Conservation (phyloP, 1,140 invertebrate genomes). For the Helicoverpa zea region DNA sequence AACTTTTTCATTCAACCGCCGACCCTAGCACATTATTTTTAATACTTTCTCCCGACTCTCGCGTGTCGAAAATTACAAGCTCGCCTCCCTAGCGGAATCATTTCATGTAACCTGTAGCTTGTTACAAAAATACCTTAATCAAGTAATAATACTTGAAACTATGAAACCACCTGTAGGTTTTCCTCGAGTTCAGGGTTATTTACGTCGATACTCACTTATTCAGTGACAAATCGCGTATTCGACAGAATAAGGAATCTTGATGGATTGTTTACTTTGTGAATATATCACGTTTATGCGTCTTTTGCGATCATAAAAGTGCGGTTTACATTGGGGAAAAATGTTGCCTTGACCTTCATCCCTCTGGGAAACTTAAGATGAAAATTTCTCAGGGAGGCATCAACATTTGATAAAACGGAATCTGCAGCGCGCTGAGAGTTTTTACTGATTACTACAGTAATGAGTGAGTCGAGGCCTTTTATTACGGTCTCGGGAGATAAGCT, state of each 20-base stretch:
- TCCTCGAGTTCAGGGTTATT: slow-evolving; percentile 24
- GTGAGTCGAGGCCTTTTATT: slow-evolving; percentile 60
- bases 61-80: slow-evolving; percentile 28
- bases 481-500: slow-evolving; percentile 61
- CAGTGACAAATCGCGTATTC: slow-evolving; percentile 41
- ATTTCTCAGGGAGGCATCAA: slow-evolving; percentile 46
- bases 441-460: slow-evolving; percentile 59
- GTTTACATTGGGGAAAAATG: slow-evolving; percentile 22
- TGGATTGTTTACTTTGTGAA: slow-evolving; percentile 36
- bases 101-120: slow-evolving; percentile 1
- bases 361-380: slow-evolving; percentile 44
- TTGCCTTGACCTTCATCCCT: slow-evolving; percentile 19
- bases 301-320: slow-evolving; percentile 15
- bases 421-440: slow-evolving; percentile 47
- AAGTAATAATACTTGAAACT: slow-evolving; percentile 35
- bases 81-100: not conserved
- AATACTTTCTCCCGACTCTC: slow-evolving; percentile 28
- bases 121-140: slow-evolving; percentile 41
- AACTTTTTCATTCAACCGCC: slow-evolving; percentile 44
- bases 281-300: not conserved
- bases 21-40: slow-evolving; percentile 44
- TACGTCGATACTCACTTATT: slow-evolving; percentile 28
- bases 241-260: slow-evolving; percentile 9
- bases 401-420: slow-evolving; percentile 50
- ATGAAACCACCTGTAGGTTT: slow-evolving; percentile 52